Evolutionary conservation across 1,140 invertebrate species (phyloP).

Genomic region (Thaumetopoea pityocampa): DNA sequence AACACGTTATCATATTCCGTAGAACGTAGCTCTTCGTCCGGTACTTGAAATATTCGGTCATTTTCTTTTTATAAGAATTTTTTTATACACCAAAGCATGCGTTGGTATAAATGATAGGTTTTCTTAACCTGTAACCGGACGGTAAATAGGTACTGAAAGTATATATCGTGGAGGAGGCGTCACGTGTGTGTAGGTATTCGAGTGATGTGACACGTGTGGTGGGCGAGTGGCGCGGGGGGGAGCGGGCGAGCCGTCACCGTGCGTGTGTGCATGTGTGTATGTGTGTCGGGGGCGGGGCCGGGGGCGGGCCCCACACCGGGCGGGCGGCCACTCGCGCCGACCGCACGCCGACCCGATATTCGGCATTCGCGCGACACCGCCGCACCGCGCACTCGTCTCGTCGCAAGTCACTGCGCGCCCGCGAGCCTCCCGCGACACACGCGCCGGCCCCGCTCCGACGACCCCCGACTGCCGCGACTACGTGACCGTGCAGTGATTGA

Average conservation of each 20-base stretch:
- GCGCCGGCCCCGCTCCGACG: conserved; percentile 23
- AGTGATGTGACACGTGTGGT: conserved; percentile 47
- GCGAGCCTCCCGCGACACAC: conserved; percentile 45
- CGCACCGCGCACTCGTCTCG: conserved; percentile 37
- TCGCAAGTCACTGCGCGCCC: conserved; percentile 40
- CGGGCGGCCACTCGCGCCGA: conserved; percentile 30
- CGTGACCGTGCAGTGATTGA: conserved; percentile 45
- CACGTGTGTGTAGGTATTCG: conserved; percentile 56
- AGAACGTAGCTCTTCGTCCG: no score
- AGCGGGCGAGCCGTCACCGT: conserved; percentile 27
- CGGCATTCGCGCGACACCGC: conserved; percentile 45
- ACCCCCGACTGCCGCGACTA: conserved; percentile 11
- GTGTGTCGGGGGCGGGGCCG: conserved; percentile 45
- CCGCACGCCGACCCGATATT: conserved; percentile 34
- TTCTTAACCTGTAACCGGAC: no score
- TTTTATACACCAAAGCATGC: no score
- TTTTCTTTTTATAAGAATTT: no score
- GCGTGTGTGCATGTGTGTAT: conserved; percentile 35
- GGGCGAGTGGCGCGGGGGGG: conserved; percentile 19
- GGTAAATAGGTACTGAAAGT: conserved; percentile 36
- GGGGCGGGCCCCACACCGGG: conserved; percentile 29
- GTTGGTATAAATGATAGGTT: no score
- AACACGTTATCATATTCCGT: no score
- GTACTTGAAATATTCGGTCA: no score
- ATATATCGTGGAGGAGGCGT: conserved; percentile 62